Conservation (phyloP, 92 coral and sea anemone species). For the Porites rus region DNA sequence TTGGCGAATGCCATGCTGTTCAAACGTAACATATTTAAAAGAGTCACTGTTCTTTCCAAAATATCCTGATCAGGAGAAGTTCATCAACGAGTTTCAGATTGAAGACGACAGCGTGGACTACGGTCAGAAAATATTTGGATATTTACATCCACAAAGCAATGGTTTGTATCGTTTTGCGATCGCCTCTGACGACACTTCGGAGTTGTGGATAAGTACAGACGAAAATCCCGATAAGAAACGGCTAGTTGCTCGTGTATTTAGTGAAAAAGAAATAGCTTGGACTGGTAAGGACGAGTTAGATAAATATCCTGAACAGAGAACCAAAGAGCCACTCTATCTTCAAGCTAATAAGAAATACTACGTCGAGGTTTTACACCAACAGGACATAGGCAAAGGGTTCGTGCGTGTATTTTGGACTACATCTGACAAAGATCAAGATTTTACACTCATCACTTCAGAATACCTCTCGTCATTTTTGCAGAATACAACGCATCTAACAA, state of each 20-base stretch:
- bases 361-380: slow-evolving; percentile 55
- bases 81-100: slow-evolving; percentile 18
- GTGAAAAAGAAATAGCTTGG: background rate
- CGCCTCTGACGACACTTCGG: slow-evolving; percentile 33
- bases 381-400: slow-evolving; percentile 22
- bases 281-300: background rate
- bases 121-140: slow-evolving; percentile 52
- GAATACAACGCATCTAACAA: background rate
- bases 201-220: slow-evolving; percentile 45
- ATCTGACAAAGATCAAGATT: slow-evolving; percentile 21
- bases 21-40: slow-evolving; percentile 14
- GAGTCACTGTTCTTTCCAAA: slow-evolving; percentile 47
- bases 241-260: slow-evolving; percentile 9
- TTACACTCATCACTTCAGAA: slow-evolving; percentile 32
- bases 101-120: slow-evolving; percentile 16
- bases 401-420: slow-evolving; percentile 41
- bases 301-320: slow-evolving; percentile 26
- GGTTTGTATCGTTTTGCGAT: slow-evolving; percentile 33
- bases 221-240: background rate
- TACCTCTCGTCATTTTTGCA: slow-evolving; percentile 15
- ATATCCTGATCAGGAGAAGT: slow-evolving; percentile 29
- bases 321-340: background rate
- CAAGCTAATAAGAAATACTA: slow-evolving; percentile 31
- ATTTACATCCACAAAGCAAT: slow-evolving; percentile 24
- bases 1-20: slow-evolving; percentile 53